Evolutionary conservation across 2,888 invertebrate genomes (phyloP), one percentile per base, ranked within the genome.

Genomic region (Agrotis clavis): DNA sequence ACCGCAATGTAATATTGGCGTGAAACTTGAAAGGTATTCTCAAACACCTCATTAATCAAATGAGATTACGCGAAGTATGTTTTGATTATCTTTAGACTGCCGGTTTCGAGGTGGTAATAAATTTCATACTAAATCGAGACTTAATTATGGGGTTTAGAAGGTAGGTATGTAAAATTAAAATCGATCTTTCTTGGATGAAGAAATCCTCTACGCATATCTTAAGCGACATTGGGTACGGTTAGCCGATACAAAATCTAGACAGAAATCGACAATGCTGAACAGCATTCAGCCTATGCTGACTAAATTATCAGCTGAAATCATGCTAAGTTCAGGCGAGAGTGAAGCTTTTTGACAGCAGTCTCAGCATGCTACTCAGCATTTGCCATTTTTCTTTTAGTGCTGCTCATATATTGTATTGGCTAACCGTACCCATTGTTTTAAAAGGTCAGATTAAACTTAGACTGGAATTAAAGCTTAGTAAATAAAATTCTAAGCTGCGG

Each of bases 21-120:
- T 60, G 25, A 53, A 81, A 50, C 19, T 48, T 60, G 18, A 53
- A 77, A 53, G 71, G 19, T 60, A 50, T 35, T 47, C 19, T 18
- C 25, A 25, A 35, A 61, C 51, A 62, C 21, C 66, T 78, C 71
- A 67, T 71, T 77, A 77, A 79, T 82, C 62, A 77, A 54, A 51
- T 13, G 41, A 59, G 66, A 71, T 79, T 82, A 60, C 25, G 60
- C 54, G 35, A 77, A 63, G 45, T 51, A 63, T 63, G 30, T 66
- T 80, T 80, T 62, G 35, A 76, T 74, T 56, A 74, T 61, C 47
- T 51, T n/a, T 21, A 61, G 50, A 7, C 54, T 47, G 41, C 13
- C 5, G 30, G 45, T 48, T 48, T 41, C 57, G 41, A 60, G 41
- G 25, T 19, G 53, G 53, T 76, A 76, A 68, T 76, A 47, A 76